These are phyloP conservation scores for Smittia sp. DNA, from an alignment of 2,888 invertebrate genomes.

Conservation along the genomic window DNA sequence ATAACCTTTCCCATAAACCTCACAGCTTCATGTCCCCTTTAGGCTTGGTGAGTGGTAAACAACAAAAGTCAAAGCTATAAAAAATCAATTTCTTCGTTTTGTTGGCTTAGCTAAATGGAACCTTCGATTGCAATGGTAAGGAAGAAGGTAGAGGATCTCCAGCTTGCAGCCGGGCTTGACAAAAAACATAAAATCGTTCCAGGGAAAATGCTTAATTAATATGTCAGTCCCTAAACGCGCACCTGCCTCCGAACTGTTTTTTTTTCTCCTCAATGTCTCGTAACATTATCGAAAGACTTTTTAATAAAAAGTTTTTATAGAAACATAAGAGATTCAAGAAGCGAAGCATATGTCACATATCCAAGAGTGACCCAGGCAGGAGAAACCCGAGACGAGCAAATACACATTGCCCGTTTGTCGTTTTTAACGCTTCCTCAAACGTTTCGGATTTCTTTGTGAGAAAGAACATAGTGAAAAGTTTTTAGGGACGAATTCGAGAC, in stretches of 20 bases:
- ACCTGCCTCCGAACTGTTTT: neutral
- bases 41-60: constrained; percentile 14
- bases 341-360: neutral
- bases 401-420: neutral
- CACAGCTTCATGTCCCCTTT: constrained; percentile 7
- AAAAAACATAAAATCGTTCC: no score
- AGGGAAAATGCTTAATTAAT: no score
- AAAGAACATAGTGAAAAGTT: neutral
- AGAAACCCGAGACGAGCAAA: neutral
- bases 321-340: neutral
- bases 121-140: no score
- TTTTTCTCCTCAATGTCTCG: no score
- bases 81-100: neutral
- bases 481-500: neutral
- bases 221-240: neutral
- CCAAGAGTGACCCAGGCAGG: neutral
- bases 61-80: constrained; percentile 4
- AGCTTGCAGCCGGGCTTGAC: no score
- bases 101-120: no score
- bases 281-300: neutral
- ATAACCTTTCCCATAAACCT: constrained; percentile 14
- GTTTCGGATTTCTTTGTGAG: neutral
- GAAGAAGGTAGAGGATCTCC: no score
- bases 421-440: neutral
- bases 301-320: no score